These are phyloP conservation scores for Mythimna vitellina DNA, from an alignment of 2,888 invertebrate genomes.

Conservation along the genomic window DNA sequence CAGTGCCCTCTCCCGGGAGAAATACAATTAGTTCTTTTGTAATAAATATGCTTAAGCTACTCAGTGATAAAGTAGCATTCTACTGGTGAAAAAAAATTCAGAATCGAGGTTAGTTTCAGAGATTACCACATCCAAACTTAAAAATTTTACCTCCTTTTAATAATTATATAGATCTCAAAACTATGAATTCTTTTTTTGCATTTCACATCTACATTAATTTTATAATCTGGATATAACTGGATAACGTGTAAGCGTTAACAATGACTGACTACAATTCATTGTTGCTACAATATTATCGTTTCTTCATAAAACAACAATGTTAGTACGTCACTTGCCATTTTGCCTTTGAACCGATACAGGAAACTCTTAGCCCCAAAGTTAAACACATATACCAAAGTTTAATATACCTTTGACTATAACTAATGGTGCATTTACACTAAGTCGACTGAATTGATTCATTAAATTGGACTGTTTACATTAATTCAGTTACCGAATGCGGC, in stretches of 20 bases:
- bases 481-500: too few relatives aligned
- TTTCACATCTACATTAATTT: not conserved
- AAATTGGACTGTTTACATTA: too few relatives aligned
- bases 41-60: too few relatives aligned
- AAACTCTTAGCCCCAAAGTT: not conserved
- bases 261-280: constrained; percentile 7
- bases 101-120: too few relatives aligned
- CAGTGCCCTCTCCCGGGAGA: too few relatives aligned
- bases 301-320: constrained; percentile 18
- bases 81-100: too few relatives aligned
- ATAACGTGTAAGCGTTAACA: not conserved
- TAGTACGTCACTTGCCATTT: not conserved
- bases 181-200: not conserved
- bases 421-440: too few relatives aligned
- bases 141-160: too few relatives aligned
- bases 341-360: constrained; percentile 4
- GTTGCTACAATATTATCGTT: constrained; percentile 6
- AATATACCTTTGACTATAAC: not conserved
- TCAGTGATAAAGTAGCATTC: too few relatives aligned
- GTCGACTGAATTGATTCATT: too few relatives aligned
- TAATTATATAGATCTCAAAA: not conserved
- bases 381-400: not conserved
- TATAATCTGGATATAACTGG: not conserved
- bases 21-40: too few relatives aligned
- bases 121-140: too few relatives aligned